Conservation (phyloP, 2,797 vertebrate species). For the Tolypeutes matacus region DNA sequence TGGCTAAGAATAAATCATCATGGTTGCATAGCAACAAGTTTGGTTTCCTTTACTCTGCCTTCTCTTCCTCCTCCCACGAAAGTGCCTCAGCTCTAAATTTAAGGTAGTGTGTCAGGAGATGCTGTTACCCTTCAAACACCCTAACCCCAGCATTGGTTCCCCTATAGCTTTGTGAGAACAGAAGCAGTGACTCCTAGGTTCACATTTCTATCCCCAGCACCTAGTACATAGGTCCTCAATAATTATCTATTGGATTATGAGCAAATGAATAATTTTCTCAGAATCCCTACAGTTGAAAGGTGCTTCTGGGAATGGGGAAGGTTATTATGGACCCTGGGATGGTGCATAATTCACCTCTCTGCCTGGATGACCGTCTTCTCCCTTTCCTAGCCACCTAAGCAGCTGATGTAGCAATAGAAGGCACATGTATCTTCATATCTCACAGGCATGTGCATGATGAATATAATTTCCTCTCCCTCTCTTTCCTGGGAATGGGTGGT, state of each 20-base stretch:
- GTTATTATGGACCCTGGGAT: background rate
- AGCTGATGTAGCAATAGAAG: background rate
- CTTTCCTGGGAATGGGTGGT: constrained; percentile 38
- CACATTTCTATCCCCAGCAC: background rate
- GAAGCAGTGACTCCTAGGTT: constrained; percentile 25
- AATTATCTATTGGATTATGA: background rate
- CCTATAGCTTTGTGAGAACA: background rate
- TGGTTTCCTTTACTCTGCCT: constrained; percentile 80
- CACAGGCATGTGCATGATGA: background rate
- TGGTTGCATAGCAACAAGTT: constrained; percentile 83
- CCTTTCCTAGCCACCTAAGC: background rate
- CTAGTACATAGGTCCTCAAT: constrained; percentile 18
- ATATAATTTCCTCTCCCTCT: background rate
- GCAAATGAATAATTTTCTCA: constrained; percentile 50
- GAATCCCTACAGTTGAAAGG: constrained; percentile 44
- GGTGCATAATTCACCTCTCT: background rate
- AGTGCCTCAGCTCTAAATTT: constrained; percentile 82
- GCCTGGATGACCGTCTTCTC: background rate
- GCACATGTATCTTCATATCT: background rate
- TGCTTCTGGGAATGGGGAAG: constrained; percentile 45
- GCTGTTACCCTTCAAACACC: constrained; percentile 39
- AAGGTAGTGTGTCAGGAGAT: constrained; percentile 77
- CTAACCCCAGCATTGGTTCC: background rate
- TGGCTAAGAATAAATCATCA: constrained; percentile 82
- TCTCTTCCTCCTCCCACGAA: constrained; percentile 74